Evolutionary conservation across 2,888 invertebrate species (phyloP).

Genomic region (Heterodera filipjevi): DNA sequence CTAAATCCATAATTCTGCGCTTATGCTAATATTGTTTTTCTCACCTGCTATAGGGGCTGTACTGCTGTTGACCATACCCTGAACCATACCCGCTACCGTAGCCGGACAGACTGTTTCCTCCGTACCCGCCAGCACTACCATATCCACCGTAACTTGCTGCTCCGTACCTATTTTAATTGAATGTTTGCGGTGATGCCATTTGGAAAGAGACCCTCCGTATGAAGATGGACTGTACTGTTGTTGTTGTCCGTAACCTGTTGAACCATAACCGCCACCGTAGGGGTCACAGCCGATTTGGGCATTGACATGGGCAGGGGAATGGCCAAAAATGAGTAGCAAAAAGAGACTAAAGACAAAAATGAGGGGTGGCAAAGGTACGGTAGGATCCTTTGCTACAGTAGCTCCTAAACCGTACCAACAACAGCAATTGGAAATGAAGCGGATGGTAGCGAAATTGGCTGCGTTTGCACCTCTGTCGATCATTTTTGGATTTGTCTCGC

Average conservation of each 20-base stretch:
- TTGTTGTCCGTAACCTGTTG: background rate
- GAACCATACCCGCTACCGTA: background rate
- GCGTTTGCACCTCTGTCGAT: background rate
- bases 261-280: background rate
- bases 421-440: background rate
- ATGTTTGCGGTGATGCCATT: background rate
- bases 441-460: background rate
- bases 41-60: slow-evolving; percentile 14
- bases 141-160: background rate
- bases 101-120: background rate
- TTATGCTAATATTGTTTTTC: background rate
- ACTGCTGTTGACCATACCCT: background rate
- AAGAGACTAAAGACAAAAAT: background rate
- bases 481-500: background rate
- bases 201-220: background rate
- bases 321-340: background rate
- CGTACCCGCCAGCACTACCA: background rate
- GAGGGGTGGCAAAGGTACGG: background rate
- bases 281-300: slow-evolving; percentile 1
- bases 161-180: background rate
- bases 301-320: background rate
- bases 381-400: background rate
- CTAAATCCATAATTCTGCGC: too few species aligned
- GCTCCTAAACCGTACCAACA: background rate
- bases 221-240: background rate